phyloP scores from a whole-genome alignment of 2,888 invertebrate genomes.

The Spicauda simplicius region DNA sequence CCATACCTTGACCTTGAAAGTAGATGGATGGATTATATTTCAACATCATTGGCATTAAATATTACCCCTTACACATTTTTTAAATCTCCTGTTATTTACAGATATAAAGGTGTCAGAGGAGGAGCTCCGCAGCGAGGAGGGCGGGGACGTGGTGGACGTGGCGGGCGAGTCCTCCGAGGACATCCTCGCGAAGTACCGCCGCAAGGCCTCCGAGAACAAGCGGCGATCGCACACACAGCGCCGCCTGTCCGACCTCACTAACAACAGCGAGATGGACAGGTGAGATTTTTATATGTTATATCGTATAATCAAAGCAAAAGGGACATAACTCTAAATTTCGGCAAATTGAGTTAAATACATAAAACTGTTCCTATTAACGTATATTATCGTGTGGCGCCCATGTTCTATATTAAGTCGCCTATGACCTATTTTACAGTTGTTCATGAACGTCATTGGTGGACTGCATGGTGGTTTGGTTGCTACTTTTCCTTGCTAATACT shows the following conservation, averaged over 20 bases:
- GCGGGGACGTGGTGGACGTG: conserved; percentile 37
- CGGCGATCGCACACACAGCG: conserved; percentile 46
- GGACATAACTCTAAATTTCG: too few relatives aligned
- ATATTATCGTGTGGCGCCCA: too few relatives aligned
- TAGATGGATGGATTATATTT: neutral
- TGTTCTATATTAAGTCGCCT: too few relatives aligned
- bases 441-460: too few relatives aligned
- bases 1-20: too few relatives aligned
- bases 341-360: too few relatives aligned
- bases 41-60: neutral
- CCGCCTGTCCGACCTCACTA: conserved; percentile 58
- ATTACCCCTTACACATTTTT: too few relatives aligned
- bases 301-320: too few relatives aligned
- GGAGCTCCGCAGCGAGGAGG: conserved; percentile 61
- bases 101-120: conserved; percentile 69
- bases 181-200: conserved; percentile 96
- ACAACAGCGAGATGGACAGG: conserved; percentile 65
- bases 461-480: too few relatives aligned
- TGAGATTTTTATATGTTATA: conserved; percentile 41
- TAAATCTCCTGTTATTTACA: conserved; percentile 40
- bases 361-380: too few relatives aligned
- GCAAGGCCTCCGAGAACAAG: conserved; percentile 83
- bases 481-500: too few relatives aligned
- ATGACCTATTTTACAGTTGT: too few relatives aligned
- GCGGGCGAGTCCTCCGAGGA: conserved; percentile 92